These are phyloP conservation scores for Poecilus cupreus DNA, from an alignment of 2,888 invertebrate species.

Conservation along the genomic window DNA sequence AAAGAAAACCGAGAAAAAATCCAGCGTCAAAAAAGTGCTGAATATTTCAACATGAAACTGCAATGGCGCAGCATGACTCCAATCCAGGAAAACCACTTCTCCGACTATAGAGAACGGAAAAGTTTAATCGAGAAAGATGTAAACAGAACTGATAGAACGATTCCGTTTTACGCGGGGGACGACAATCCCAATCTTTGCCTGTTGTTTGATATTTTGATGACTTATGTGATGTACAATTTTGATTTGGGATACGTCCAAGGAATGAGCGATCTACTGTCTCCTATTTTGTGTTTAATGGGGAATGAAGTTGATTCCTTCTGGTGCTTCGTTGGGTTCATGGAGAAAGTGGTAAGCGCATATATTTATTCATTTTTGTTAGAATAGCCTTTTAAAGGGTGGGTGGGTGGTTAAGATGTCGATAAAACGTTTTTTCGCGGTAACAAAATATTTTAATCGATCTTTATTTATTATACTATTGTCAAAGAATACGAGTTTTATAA, in stretches of 20 bases:
- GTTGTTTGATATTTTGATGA: conserved; percentile 95
- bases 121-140: conserved; percentile 98
- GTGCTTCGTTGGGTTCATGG: conserved; percentile 99
- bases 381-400: no score
- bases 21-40: conserved; percentile 84
- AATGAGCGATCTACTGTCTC: conserved; percentile 98
- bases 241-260: conserved; percentile 97
- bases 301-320: conserved; percentile 98
- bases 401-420: no score
- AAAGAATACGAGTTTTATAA: no score
- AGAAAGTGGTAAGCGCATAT: conserved; percentile 85
- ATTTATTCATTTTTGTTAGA: background rate
- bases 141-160: conserved; percentile 93
- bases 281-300: conserved; percentile 90
- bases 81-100: conserved; percentile 91
- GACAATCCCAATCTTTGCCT: conserved; percentile 90
- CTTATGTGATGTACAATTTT: conserved; percentile 99
- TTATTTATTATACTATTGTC: no score
- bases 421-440: no score
- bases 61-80: conserved; percentile 95
- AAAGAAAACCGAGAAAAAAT: conserved; percentile 81
- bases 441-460: no score
- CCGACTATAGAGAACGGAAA: conserved; percentile 92
- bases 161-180: conserved; percentile 94
- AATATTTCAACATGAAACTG: conserved; percentile 96